Base-by-base conservation (phyloP, 2,888 invertebrate genomes). In the Hydrotaea diabolus region DNA sequence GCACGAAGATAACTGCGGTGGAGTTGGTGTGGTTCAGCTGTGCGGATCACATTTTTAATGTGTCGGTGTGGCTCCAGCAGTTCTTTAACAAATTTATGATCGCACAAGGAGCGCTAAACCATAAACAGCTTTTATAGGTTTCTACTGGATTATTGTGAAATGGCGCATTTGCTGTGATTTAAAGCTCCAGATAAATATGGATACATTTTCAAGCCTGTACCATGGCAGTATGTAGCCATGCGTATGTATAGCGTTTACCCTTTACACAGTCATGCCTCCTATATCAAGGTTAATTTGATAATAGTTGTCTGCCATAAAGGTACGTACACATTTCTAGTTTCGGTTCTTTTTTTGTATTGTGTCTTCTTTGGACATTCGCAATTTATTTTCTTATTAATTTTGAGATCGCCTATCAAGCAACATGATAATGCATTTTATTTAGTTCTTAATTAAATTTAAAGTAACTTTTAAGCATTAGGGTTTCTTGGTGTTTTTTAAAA, bases 91-190 rank as follows among this genome's bases (percentile, higher is more conserved):
- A 89, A 91, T 90, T 90, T 90, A 90, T 89, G 87, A 88, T 80
- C 55, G 87, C 87, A 89, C 89, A 90, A 89, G 90, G 90, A 91
- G 90, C 91, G 91, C 90, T 90, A 90, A 90, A 88, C 91, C 89
- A 91, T 90, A 90, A 90, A 91, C 91, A 91, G 91, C 89, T 90
- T 90, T 90, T 90, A 90, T 90, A 85, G 89, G 88, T 88, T 90
- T 91, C 91, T 90, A 90, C 91, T 90, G 91, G 89, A 89, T 90
- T 90, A 89, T 89, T 86, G 80, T 72, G 76, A 82, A 80, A 83
- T 72, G 72, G 80, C 74, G 77, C 80, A 74, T 83, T 81, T 83
- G 73, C 74, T 76, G 72, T 85, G 85, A 85, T 86, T 85, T 83
- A 85, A 80, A 71, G 80, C 76, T n/a, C 5, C 43, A 75, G 83